Base-by-base conservation (phyloP, 1,140 invertebrate genomes). In the Drosophila guanche region DNA sequence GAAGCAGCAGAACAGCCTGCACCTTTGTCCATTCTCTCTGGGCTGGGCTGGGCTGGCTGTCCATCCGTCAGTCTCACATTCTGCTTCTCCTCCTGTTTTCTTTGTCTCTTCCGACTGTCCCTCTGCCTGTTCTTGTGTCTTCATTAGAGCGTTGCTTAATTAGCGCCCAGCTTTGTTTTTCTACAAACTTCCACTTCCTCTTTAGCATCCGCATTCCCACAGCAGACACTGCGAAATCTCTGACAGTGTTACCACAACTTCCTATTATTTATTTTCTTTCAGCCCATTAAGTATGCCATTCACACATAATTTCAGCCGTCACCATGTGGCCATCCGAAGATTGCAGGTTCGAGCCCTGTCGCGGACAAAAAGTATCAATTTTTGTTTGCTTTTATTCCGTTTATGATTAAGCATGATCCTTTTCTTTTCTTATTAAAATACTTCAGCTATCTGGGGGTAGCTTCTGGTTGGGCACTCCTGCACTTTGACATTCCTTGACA, bases 91-190 rank as follows among this genome's bases (percentile, higher is more conserved):
- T 1, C 12, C 33, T 37, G 6, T 3, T 7, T 33, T 33, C 29
- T 33, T n/a, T n/a, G 3, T 6, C 5, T 54, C 27, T 40, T 54
- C 40, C 4, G 4, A 3, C 33, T 20, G 25, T 51, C 23, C 14
- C 8, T 16, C 43, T 56, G 23, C 50, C 58, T 51, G 48, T 52
- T 52, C 63, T 40, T 58, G 68, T 74, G 62, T 85, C 73, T 85
- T 85, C 81, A 85, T 85, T 85, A 85, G 81, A 85, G 77, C 77
- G 65, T 77, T 51, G 81, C 81, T 85, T 85, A 85, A 85, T 85
- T 85, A 85, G 81, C 81, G 65, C 67, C 69, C 41, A 25, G 79
- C 69, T 83, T 83, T 83, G 69, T 83, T 84, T 62, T 62, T 29
- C 45, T 51, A 62, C 60, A 52, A 33, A 73, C 47, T 22, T 42